A percentile compares a stretch with the other conserved stretches of the same genome.
Conservation (phyloP, 2,797 vertebrate genomes). For the Tolypeutes matacus region DNA sequence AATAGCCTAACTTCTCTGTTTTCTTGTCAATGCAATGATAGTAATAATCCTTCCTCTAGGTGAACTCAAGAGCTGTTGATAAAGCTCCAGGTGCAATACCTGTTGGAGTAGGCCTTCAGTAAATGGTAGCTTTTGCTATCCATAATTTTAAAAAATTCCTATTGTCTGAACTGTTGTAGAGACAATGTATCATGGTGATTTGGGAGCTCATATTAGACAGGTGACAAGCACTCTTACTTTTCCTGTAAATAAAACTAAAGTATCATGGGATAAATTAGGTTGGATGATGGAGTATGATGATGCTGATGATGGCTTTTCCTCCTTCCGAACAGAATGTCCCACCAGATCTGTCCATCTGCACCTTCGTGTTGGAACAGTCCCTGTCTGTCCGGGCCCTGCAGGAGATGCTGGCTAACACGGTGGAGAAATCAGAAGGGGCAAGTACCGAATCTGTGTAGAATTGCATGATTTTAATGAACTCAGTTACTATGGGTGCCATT, state of each 20-base stretch:
- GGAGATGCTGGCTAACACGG: conserved; percentile 96
- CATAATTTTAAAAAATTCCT: not conserved
- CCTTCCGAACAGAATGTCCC: conserved; percentile 93
- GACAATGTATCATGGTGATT: not conserved
- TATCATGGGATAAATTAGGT: not conserved
- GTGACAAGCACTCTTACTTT: not conserved
- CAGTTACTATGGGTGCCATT: not conserved
- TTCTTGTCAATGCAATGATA: not conserved
- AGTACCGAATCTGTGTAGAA: conserved; percentile 86
- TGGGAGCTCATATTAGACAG: not conserved
- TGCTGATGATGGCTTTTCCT: conserved; percentile 60
- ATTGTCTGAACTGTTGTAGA: not conserved
- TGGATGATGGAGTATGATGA: not conserved
- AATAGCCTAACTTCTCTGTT: not conserved
- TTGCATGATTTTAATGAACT: conserved; percentile 36
- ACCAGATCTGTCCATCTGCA: conserved; percentile 98
- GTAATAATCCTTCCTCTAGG: not conserved
- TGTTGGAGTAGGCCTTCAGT: not conserved
- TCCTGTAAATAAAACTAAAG: not conserved
- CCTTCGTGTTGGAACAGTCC: conserved; percentile 97
- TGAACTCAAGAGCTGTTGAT: fast-evolving
- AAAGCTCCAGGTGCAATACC: not conserved
- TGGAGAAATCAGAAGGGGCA: conserved; percentile 96
- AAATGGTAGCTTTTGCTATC: not conserved
- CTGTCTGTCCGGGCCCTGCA: conserved; percentile 96